These are phyloP conservation scores for Eupleurogrammus muticus DNA, from an alignment of 2,797 vertebrate species.

Conservation along the genomic window DNA sequence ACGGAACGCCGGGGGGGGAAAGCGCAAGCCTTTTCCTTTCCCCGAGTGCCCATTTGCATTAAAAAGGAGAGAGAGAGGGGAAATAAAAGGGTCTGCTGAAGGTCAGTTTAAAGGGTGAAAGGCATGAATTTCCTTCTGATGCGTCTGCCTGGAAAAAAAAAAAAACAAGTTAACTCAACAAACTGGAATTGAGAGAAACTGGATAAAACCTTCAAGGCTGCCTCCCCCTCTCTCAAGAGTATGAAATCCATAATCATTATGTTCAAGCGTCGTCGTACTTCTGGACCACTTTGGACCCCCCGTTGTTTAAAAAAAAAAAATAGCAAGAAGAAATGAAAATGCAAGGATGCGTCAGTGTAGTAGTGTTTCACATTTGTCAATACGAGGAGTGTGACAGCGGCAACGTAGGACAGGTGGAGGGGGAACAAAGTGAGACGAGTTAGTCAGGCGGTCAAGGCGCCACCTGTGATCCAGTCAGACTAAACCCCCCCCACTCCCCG, in stretches of 20 bases:
- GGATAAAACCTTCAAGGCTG: constrained; percentile 59
- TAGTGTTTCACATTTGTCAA: constrained; percentile 47
- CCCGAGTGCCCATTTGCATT: constrained; percentile 43
- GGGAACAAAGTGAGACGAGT: constrained; percentile 67
- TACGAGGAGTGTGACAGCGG: constrained; percentile 41
- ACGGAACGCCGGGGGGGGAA: not conserved
- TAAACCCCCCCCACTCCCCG: constrained; percentile 61
- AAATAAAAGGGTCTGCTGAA: constrained; percentile 54
- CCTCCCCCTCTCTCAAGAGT: constrained; percentile 41
- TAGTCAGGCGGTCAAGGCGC: constrained; percentile 73
- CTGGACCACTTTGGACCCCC: constrained; percentile 12
- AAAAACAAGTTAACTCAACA: constrained; percentile 67
- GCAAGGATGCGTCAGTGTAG: constrained; percentile 15
- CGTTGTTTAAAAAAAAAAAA: not conserved
- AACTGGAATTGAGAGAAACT: constrained; percentile 56
- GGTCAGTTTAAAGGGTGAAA: constrained; percentile 58
- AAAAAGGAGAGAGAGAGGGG: constrained; percentile 15
- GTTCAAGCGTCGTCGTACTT: constrained; percentile 35
- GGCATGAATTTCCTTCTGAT: constrained; percentile 30
- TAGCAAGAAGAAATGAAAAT: constrained; percentile 1
- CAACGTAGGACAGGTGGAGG: constrained; percentile 17
- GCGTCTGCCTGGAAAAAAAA: constrained; percentile 60
- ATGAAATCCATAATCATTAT: constrained; percentile 67
- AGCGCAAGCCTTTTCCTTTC: constrained; percentile 5
- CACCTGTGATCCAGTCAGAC: constrained; percentile 77